These are phyloP conservation scores for Acrobasis suavella DNA, from an alignment of 2,888 invertebrate species.

Conservation along the genomic window DNA sequence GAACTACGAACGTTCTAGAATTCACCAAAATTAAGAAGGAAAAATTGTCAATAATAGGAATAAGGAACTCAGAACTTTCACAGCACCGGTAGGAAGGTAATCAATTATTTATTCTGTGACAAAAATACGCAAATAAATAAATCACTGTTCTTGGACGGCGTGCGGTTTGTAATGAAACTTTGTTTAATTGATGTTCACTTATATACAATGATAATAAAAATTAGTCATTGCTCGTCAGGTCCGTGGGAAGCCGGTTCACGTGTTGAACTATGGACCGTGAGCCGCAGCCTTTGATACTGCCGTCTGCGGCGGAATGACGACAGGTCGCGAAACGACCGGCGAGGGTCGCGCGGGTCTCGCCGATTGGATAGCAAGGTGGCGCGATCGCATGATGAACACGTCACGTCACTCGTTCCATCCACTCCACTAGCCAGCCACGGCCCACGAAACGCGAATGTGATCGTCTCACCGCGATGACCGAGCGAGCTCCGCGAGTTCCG, in stretches of 20 bases:
- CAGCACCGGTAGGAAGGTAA: not conserved
- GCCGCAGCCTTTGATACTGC: conserved; percentile 15
- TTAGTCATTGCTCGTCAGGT: conserved; percentile 18
- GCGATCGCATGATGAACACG: conserved; percentile 69
- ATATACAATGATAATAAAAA: conserved; percentile 19
- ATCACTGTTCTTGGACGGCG: conserved; percentile 4
- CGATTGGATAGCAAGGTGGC: conserved; percentile 72
- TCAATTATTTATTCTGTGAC: not conserved
- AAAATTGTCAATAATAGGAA: not conserved
- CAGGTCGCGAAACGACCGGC: conserved; percentile 35
- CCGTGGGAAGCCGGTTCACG: conserved; percentile 47
- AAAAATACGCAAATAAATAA: not conserved
- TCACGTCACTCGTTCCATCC: conserved; percentile 45
- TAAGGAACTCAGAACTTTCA: not conserved
- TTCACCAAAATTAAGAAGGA: not conserved
- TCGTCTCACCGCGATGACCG: not conserved
- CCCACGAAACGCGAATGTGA: conserved; percentile 23
- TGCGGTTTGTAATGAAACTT: conserved; percentile 10
- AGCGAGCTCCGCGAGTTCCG: not conserved
- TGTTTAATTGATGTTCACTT: not conserved
- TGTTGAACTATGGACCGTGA: conserved; percentile 50
- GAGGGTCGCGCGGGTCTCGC: conserved; percentile 37
- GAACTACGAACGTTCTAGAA: not conserved
- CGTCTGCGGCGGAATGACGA: conserved; percentile 32
- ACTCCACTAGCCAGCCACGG: conserved; percentile 27